Evolutionary conservation across 2,113 vertebrate species (phyloP).

Genomic region (Ardeotis arabs): DNA sequence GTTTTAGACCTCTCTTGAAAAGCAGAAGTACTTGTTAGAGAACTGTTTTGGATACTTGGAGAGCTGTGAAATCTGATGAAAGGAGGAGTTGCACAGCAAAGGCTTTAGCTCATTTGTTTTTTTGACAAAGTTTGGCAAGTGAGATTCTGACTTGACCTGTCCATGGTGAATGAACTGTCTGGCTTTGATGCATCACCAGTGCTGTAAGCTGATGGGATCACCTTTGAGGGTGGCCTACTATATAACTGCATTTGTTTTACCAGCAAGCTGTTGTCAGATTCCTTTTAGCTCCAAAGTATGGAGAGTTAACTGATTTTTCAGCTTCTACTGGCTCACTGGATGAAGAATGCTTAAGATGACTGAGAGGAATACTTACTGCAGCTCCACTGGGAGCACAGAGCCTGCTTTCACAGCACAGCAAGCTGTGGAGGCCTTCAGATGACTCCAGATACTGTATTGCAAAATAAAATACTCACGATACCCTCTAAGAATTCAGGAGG

Average conservation of each 20-base stretch:
- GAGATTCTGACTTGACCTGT: constrained; percentile 4
- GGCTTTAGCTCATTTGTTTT: not conserved
- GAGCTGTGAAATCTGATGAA: not conserved
- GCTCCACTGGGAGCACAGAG: not conserved
- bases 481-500: not conserved
- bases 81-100: not conserved
- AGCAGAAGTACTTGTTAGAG: not conserved
- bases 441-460: not conserved
- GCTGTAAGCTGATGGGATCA: not conserved
- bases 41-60: not conserved
- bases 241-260: not conserved
- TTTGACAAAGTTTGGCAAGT: not conserved
- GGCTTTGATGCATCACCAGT: not conserved
- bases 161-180: not conserved
- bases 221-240: not conserved
- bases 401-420: not conserved
- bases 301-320: not conserved
- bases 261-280: not conserved
- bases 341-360: not conserved
- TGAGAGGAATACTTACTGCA: not conserved
- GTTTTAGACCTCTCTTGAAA: not conserved
- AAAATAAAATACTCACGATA: not conserved
- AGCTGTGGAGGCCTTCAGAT: not conserved
- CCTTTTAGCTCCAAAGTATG: not conserved
- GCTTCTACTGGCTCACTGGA: not conserved